phyloP scores from a whole-genome alignment of 2,888 invertebrate genomes.

The Onthophagus sagittarius region DNA sequence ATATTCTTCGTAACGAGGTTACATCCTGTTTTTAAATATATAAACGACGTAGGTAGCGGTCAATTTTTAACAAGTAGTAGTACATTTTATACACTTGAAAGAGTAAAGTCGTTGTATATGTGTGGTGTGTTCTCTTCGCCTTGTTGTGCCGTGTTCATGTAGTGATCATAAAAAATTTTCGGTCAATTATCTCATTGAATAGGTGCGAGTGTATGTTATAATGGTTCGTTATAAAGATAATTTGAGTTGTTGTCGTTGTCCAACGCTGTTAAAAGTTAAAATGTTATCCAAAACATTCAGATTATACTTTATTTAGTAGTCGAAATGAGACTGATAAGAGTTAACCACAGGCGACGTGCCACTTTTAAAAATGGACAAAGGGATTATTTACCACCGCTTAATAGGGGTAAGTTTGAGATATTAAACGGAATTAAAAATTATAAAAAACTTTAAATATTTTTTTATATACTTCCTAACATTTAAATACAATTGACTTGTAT shows the following conservation, averaged over 20 bases:
- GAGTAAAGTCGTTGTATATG: no score
- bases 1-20: background rate
- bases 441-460: background rate
- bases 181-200: conserved; percentile 22
- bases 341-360: conserved; percentile 33
- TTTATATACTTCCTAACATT: background rate
- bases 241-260: no score
- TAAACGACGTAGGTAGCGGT: background rate
- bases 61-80: background rate
- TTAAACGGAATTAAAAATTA: background rate
- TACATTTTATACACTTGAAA: no score
- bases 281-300: background rate
- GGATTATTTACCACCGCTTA: conserved; percentile 21
- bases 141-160: background rate
- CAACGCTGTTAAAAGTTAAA: background rate
- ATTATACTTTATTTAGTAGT: background rate
- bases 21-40: background rate
- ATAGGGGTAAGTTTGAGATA: conserved; percentile 17
- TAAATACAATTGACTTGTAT: background rate
- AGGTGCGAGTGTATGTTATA: conserved; percentile 3
- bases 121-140: background rate
- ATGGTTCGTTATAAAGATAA: background rate
- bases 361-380: conserved; percentile 25
- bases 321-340: conserved; percentile 36
- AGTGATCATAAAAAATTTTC: background rate